Percentiles rank a stretch among this genome's conserved stretches.
Conservation (phyloP, 2,797 vertebrate genomes). For the Lateolabrax maculatus region DNA sequence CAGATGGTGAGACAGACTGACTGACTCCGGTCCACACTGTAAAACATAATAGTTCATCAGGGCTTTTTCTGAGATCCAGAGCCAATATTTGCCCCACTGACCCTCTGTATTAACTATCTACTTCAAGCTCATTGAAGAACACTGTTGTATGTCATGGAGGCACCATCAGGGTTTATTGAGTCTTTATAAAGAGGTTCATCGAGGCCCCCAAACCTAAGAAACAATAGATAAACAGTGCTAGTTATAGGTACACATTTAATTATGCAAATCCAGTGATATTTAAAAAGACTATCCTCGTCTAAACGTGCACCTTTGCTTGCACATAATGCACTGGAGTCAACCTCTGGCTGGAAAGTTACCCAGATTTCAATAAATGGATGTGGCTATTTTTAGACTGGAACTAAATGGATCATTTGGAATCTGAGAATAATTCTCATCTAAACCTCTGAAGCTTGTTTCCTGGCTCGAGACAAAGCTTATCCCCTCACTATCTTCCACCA, state of each 20-base stretch:
- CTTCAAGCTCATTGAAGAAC: not conserved
- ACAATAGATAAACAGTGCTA: constrained; percentile 1
- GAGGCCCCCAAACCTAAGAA: not conserved
- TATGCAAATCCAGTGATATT: not conserved
- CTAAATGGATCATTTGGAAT: constrained; percentile 61
- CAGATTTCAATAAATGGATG: constrained; percentile 35
- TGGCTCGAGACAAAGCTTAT: constrained; percentile 37
- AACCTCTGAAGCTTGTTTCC: constrained; percentile 49
- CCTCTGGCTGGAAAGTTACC: constrained; percentile 13
- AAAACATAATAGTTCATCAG: not conserved
- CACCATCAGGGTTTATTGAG: not conserved
- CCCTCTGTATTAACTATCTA: not conserved
- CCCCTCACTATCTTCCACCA: constrained; percentile 13
- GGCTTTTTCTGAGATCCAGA: not conserved
- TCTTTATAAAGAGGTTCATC: not conserved
- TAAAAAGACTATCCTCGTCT: not conserved
- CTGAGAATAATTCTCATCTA: constrained; percentile 42
- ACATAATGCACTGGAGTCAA: not conserved
- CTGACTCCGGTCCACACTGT: not conserved
- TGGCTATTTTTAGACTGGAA: constrained; percentile 51
- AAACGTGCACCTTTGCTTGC: constrained; percentile 11
- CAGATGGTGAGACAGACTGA: constrained; percentile 91
- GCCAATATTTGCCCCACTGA: not conserved
- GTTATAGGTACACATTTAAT: not conserved
- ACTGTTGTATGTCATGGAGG: not conserved